Conservation (phyloP, 1,140 invertebrate species). For the Littorina saxatilis region DNA sequence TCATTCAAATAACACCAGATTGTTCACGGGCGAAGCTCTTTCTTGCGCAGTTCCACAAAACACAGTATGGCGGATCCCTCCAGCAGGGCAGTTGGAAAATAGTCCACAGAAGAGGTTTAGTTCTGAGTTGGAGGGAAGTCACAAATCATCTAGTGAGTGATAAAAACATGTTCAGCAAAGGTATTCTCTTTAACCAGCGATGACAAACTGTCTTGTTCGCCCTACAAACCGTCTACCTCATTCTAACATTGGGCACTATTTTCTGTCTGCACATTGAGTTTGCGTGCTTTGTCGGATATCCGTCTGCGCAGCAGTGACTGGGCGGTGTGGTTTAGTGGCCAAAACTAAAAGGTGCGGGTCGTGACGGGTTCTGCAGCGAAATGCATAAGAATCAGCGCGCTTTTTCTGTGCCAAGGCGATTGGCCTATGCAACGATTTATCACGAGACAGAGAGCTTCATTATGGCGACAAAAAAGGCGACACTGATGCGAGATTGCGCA, state of each 20-base stretch:
- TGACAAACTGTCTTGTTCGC: too few relatives aligned
- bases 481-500: too few relatives aligned
- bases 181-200: too few relatives aligned
- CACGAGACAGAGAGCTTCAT: too few relatives aligned
- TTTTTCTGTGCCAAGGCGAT: too few relatives aligned
- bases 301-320: constrained; percentile 2
- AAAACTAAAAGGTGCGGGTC: not conserved
- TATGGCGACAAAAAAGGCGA: too few relatives aligned
- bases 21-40: not conserved
- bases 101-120: constrained; percentile 27
- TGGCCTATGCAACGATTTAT: too few relatives aligned
- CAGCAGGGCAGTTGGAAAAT: constrained; percentile 52
- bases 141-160: too few relatives aligned
- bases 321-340: constrained; percentile 1
- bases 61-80: constrained; percentile 46
- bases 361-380: not conserved
- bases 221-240: too few relatives aligned
- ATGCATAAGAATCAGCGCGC: too few relatives aligned
- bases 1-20: constrained; percentile 5
- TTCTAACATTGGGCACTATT: constrained; percentile 31
- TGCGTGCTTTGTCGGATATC: constrained; percentile 44
- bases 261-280: constrained; percentile 11
- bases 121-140: too few relatives aligned
- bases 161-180: too few relatives aligned
- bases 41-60: constrained; percentile 15